Conservation (phyloP, 1,140 invertebrate species). For the Heliconius hermathena region DNA sequence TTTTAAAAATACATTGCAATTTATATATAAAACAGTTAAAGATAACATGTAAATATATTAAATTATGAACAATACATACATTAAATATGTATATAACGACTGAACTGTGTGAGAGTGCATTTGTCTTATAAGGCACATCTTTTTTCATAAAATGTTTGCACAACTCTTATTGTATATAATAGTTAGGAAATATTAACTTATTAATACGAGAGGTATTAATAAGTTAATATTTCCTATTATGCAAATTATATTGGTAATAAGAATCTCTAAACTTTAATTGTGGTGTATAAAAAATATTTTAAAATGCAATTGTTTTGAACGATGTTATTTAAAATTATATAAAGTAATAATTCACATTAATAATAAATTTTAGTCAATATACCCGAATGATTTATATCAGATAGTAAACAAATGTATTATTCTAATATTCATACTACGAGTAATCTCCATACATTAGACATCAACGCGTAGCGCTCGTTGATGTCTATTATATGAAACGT, state of each 20-base stretch:
- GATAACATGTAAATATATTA: no score
- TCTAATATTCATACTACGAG: neutral
- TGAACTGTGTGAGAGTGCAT: neutral
- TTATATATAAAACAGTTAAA: no score
- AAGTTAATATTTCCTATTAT: neutral
- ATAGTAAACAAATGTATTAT: neutral
- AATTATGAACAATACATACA: no score
- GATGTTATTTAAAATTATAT: neutral
- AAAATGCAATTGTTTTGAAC: neutral
- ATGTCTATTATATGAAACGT: conserved; percentile 13
- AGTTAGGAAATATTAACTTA: neutral
- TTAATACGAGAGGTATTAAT: no score
- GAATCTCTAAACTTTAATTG: neutral
- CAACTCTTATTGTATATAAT: neutral
- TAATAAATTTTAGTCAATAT: no score
- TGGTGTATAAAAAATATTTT: neutral
- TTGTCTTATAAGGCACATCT: neutral
- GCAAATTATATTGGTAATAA: conserved; percentile 9
- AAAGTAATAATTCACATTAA: no score
- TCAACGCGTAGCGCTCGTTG: conserved; percentile 19
- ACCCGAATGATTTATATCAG: neutral
- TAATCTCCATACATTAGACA: conserved; percentile 23
- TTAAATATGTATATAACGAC: no score
- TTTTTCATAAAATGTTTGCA: neutral
- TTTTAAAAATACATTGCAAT: no score